phyloP scores from a whole-genome alignment of 2,113 vertebrate species.

The Geothlypis trichas region DNA sequence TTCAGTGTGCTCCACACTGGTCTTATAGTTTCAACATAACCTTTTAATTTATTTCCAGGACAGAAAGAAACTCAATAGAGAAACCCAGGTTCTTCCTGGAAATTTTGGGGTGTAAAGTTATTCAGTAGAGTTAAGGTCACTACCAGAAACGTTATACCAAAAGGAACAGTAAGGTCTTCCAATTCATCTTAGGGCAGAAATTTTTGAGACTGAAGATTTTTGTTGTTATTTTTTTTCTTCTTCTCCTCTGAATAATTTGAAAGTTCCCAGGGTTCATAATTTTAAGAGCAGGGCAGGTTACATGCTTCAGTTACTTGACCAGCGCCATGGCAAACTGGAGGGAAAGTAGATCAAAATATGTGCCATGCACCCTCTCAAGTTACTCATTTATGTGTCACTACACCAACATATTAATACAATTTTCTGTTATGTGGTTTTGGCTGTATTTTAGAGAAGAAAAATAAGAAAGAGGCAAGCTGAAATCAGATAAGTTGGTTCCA shows the following conservation, averaged over 20 bases:
- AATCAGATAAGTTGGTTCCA: neutral
- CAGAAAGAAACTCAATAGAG: neutral
- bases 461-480: neutral
- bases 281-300: neutral
- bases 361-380: neutral
- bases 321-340: neutral
- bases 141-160: neutral
- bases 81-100: neutral
- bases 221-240: neutral
- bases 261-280: neutral
- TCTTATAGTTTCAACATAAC: neutral
- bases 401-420: neutral
- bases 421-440: neutral
- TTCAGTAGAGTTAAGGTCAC: neutral
- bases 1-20: neutral
- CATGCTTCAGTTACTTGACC: accelerated
- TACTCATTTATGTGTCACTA: neutral
- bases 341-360: neutral
- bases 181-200: neutral
- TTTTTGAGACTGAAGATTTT: neutral
- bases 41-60: neutral
- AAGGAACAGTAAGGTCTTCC: neutral
- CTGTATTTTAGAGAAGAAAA: neutral
- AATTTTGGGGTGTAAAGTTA: neutral
- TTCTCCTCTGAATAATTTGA: neutral